phyloP scores from a whole-genome alignment of 2,113 vertebrate genomes.

The Gavialis gangeticus region DNA sequence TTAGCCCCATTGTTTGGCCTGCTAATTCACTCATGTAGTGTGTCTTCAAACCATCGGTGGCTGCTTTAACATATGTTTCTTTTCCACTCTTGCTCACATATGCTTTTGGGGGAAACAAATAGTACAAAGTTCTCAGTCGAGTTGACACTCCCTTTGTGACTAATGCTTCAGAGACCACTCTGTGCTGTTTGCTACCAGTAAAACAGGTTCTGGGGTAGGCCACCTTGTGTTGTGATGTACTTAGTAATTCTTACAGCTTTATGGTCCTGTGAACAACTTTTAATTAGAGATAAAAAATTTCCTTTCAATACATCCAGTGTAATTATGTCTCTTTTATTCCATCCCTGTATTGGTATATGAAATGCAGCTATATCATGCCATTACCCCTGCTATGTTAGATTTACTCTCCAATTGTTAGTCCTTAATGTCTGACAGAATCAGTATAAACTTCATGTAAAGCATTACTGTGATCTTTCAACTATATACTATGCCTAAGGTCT shows the following conservation, averaged over 20 bases:
- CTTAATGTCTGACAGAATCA: neutral
- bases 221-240: neutral
- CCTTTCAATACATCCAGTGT: neutral
- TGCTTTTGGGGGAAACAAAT: neutral
- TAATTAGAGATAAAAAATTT: neutral
- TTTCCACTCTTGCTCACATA: neutral
- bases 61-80: neutral
- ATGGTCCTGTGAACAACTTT: neutral
- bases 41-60: neutral
- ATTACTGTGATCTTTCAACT: neutral
- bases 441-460: neutral
- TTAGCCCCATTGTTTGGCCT: neutral
- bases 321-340: neutral
- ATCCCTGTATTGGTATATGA: neutral
- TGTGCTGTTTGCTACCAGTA: neutral
- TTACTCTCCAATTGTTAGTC: neutral
- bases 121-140: neutral
- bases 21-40: neutral
- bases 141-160: neutral
- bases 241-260: neutral
- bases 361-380: neutral
- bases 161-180: neutral
- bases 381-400: neutral
- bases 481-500: neutral
- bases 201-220: neutral